These are phyloP conservation scores for Myopa tessellatipennis DNA, from an alignment of 2,888 invertebrate genomes.

Conservation along the genomic window DNA sequence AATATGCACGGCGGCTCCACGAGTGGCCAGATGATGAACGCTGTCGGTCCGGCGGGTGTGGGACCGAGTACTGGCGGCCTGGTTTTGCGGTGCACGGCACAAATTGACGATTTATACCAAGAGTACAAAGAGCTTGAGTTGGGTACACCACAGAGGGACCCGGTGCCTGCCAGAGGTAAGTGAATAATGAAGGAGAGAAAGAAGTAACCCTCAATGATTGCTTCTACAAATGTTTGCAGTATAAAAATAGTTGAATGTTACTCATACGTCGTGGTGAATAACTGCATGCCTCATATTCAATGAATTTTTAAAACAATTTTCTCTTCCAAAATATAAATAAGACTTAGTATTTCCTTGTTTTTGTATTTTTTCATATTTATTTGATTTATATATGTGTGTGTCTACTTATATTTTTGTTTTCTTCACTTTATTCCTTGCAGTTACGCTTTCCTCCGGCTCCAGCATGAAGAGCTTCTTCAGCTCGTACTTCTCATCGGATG, in stretches of 20 bases:
- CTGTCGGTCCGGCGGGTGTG: constrained; percentile 51
- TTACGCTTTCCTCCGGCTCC: constrained; percentile 64
- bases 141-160: constrained; percentile 79
- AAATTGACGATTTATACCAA: constrained; percentile 77
- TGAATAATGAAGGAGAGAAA: neutral
- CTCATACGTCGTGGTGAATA: too few relatives aligned
- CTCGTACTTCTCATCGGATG: constrained; percentile 60
- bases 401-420: constrained; percentile 22
- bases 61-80: constrained; percentile 61
- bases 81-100: constrained; percentile 78
- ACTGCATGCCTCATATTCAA: neutral
- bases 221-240: neutral
- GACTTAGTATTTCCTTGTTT: neutral
- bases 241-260: neutral
- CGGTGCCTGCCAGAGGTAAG: constrained; percentile 82
- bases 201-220: neutral
- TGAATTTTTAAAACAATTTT: neutral
- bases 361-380: neutral
- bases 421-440: constrained; percentile 48
- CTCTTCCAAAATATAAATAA: neutral
- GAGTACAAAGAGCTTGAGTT: constrained; percentile 77
- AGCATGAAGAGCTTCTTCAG: constrained; percentile 62
- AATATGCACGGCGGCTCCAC: constrained; percentile 53
- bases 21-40: constrained; percentile 52
- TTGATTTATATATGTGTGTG: neutral